phyloP scores from a whole-genome alignment of 2,888 invertebrate genomes.

The Lithodes maja region DNA sequence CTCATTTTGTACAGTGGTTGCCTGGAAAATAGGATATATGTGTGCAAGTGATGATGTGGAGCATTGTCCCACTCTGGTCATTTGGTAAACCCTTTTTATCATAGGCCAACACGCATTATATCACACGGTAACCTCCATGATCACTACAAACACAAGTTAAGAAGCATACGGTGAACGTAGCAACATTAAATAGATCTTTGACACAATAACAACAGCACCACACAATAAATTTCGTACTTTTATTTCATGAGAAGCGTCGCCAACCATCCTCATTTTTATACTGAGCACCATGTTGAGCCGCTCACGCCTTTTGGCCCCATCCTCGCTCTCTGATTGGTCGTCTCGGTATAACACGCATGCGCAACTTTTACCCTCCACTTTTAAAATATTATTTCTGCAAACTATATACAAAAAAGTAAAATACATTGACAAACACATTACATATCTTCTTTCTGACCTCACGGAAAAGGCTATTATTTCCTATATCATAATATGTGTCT shows the following conservation, averaged over 20 bases:
- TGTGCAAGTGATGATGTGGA: neutral
- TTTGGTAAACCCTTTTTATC: neutral
- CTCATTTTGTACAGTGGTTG: neutral
- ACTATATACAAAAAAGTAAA: too few species aligned
- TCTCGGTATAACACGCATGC: neutral
- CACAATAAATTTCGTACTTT: conserved; percentile 16
- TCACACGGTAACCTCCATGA: too few species aligned
- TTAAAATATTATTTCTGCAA: neutral
- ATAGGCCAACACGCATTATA: neutral
- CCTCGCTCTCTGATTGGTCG: conserved; percentile 59
- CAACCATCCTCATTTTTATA: conserved; percentile 71
- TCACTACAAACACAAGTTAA: neutral
- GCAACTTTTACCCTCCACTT: conserved; percentile 1
- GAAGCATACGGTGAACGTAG: neutral
- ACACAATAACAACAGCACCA: neutral
- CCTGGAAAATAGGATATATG: neutral
- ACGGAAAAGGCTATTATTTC: too few species aligned
- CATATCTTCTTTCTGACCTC: too few species aligned
- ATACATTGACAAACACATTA: too few species aligned
- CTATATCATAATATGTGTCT: too few species aligned
- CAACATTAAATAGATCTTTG: neutral
- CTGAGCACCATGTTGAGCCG: conserved; percentile 72
- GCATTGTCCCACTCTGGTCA: neutral
- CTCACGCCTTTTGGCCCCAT: conserved; percentile 72
- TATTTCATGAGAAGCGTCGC: conserved; percentile 64